Evolutionary conservation across 2,888 invertebrate genomes (phyloP).

Genomic region (Dugesia japonica): DNA sequence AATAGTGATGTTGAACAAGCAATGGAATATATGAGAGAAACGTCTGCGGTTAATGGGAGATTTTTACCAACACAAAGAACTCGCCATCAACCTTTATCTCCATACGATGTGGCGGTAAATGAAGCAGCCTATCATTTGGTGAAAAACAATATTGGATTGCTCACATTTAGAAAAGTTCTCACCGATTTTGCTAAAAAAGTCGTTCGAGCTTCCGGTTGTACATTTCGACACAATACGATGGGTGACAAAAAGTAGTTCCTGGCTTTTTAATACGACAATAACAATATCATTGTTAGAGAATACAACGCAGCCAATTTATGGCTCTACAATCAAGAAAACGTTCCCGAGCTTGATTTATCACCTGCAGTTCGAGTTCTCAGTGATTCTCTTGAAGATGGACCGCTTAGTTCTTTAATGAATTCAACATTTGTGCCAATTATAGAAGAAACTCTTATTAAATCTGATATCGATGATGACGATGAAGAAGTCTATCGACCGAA

Average conservation of each 20-base stretch:
- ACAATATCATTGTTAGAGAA: background rate
- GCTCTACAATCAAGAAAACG: slow-evolving; percentile 21
- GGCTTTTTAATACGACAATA: background rate
- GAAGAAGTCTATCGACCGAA: background rate
- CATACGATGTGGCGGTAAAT: slow-evolving; percentile 34
- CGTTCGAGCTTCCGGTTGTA: slow-evolving; percentile 21
- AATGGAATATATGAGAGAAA: slow-evolving; percentile 30
- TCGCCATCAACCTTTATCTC: slow-evolving; percentile 24
- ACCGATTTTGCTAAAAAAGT: slow-evolving; percentile 31
- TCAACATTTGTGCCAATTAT: background rate
- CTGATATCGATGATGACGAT: background rate
- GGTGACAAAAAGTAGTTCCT: slow-evolving; percentile 3
- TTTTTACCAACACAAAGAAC: slow-evolving; percentile 28
- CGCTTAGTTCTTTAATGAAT: background rate
- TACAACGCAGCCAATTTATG: background rate
- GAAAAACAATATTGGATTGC: slow-evolving; percentile 26
- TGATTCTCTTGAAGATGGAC: slow-evolving; percentile 27
- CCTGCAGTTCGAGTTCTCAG: slow-evolving; percentile 31
- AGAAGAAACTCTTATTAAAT: background rate
- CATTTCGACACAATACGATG: slow-evolving; percentile 32
- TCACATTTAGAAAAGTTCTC: slow-evolving; percentile 32
- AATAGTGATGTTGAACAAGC: background rate
- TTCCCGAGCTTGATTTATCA: slow-evolving; percentile 32
- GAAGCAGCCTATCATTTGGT: slow-evolving; percentile 30
- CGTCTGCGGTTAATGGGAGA: slow-evolving; percentile 29